Conservation (phyloP, 2,888 invertebrate genomes). For the Tricholauxania praeusta region DNA sequence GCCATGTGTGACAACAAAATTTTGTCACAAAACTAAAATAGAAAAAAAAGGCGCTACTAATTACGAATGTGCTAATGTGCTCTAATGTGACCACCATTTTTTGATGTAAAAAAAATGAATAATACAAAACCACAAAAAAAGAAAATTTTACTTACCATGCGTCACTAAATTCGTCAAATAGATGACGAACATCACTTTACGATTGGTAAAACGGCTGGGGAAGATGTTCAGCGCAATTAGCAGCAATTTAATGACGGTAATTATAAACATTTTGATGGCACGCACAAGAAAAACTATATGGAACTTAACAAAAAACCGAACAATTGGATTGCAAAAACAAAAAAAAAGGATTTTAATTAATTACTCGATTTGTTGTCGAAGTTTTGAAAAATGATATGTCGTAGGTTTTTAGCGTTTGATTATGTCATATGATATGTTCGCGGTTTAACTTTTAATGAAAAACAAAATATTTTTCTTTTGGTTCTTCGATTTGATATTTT, state of each 20-base stretch:
- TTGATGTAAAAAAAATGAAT: background rate
- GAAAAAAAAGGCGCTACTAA: too few species aligned
- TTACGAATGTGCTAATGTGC: too few species aligned
- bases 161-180: conserved; percentile 68
- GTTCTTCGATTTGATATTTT: too few species aligned
- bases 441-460: background rate
- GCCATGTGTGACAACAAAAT: background rate
- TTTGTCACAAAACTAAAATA: too few species aligned
- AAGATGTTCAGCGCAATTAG: conserved; percentile 67
- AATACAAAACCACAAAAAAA: conserved; percentile 1
- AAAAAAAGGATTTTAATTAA: background rate
- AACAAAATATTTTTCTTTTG: too few species aligned
- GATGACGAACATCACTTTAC: conserved; percentile 67
- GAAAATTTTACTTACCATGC: conserved; percentile 63
- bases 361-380: background rate
- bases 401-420: background rate
- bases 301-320: too few species aligned
- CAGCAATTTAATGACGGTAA: conserved; percentile 67
- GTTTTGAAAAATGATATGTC: background rate
- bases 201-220: conserved; percentile 68
- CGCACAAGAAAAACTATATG: background rate
- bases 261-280: conserved; percentile 63
- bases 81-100: too few species aligned
- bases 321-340: background rate
- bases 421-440: background rate